A percentile compares a stretch with the other conserved stretches of the same genome.
Conservation (phyloP, 2,113 vertebrate genomes). For the Pomatostomus ruficeps region DNA sequence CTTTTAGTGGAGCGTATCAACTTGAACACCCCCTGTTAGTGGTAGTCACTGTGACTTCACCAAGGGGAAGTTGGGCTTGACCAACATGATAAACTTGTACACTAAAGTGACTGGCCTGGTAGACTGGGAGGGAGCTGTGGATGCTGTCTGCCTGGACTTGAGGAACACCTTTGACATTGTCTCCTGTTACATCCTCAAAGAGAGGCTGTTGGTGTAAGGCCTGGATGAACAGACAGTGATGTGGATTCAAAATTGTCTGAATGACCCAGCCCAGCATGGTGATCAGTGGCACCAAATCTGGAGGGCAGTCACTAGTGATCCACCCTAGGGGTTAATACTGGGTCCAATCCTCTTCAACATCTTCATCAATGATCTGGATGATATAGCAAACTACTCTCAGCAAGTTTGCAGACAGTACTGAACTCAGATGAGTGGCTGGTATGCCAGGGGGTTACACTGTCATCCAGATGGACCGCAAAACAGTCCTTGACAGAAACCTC, state of each 20-base stretch:
- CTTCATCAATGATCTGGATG: neutral
- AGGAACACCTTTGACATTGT: neutral
- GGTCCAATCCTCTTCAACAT: neutral
- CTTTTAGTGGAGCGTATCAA: neutral
- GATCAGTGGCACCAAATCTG: neutral
- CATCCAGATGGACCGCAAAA: neutral
- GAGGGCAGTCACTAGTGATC: neutral
- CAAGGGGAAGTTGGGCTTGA: neutral
- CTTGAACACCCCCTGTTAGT: neutral
- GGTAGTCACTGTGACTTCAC: neutral
- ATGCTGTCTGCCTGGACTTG: neutral
- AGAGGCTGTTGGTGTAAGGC: neutral
- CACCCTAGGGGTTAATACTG: neutral
- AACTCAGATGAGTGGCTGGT: neutral
- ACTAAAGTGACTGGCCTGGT: neutral
- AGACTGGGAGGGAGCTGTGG: neutral
- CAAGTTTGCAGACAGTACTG: neutral
- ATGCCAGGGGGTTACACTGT: neutral
- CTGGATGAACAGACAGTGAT: neutral
- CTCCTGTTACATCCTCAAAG: neutral
- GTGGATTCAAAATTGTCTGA: neutral
- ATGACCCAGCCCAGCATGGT: neutral
- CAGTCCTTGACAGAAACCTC: neutral
- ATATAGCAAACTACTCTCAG: neutral
- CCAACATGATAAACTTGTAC: neutral